These are phyloP conservation scores for Cataglyphis cursor DNA, from an alignment of 2,888 invertebrate genomes.

Conservation along the genomic window DNA sequence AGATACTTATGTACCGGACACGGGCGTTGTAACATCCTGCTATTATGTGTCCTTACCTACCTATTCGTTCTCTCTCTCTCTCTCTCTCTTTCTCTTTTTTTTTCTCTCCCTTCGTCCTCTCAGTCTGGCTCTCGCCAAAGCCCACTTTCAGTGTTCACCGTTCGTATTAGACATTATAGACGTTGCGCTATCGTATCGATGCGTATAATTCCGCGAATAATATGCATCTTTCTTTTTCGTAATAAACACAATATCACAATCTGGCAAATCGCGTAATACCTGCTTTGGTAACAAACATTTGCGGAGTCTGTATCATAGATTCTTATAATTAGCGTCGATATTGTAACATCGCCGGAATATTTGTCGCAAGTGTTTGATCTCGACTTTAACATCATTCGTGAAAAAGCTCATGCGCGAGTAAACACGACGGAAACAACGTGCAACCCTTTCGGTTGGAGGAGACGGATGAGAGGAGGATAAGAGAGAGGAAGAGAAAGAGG, in stretches of 20 bases:
- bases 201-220: slow-evolving; percentile 26
- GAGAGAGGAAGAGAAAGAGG: slow-evolving; percentile 22
- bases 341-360: slow-evolving; percentile 4
- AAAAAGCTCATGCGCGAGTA: slow-evolving; percentile 3
- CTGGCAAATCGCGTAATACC: background rate
- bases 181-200: slow-evolving; percentile 28
- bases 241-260: slow-evolving; percentile 20
- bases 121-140: slow-evolving; percentile 26
- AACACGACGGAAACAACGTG: slow-evolving; percentile 53
- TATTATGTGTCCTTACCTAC: slow-evolving; percentile 84
- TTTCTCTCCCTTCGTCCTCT: slow-evolving; percentile 58
- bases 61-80: slow-evolving; percentile 70
- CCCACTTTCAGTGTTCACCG: slow-evolving; percentile 60
- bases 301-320: background rate
- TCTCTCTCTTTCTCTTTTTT: slow-evolving; percentile 55
- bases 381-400: background rate
- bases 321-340: slow-evolving; percentile 2
- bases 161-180: slow-evolving; percentile 41
- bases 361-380: background rate
- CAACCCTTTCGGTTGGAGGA: slow-evolving; percentile 64
- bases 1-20: slow-evolving; percentile 85
- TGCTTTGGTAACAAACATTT: background rate
- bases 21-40: slow-evolving; percentile 86
- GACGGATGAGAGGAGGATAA: slow-evolving; percentile 39
- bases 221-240: background rate